Evolutionary conservation across 2,888 invertebrate genomes (phyloP).

Genomic region (Xestia rhomboidea): DNA sequence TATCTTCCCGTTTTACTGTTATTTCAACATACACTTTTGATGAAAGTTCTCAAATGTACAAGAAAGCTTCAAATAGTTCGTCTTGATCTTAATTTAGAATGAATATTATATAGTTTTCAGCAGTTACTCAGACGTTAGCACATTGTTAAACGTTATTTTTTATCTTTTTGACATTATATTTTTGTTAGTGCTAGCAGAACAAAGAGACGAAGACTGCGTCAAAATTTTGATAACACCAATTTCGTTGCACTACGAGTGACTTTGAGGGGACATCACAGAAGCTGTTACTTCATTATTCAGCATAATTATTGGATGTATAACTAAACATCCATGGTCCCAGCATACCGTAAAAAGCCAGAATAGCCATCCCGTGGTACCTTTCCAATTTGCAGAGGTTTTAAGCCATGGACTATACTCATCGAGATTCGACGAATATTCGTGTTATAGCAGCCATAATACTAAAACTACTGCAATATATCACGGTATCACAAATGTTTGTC

Average conservation of each 20-base stretch:
- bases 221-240: neutral
- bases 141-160: slow-evolving; percentile 68
- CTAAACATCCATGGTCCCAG: slow-evolving; percentile 10
- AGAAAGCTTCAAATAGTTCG: slow-evolving; percentile 58
- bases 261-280: slow-evolving; percentile 19
- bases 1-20: neutral
- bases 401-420: neutral
- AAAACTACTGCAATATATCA: neutral
- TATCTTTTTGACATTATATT: slow-evolving; percentile 26
- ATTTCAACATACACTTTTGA: slow-evolving; percentile 49
- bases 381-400: slow-evolving; percentile 11
- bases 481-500: slow-evolving; percentile 15
- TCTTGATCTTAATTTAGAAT: slow-evolving; percentile 71
- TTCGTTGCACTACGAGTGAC: neutral
- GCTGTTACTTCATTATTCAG: slow-evolving; percentile 31
- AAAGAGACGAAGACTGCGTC: slow-evolving; percentile 11
- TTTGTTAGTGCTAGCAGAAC: slow-evolving; percentile 57
- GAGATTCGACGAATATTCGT: slow-evolving; percentile 12
- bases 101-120: slow-evolving; percentile 65
- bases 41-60: slow-evolving; percentile 12
- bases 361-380: slow-evolving; percentile 41
- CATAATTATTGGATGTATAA: slow-evolving; percentile 5
- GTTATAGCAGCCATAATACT: neutral
- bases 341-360: slow-evolving; percentile 22
- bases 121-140: slow-evolving; percentile 70